Conservation (phyloP, 30 jellyfish, hydroid and myxozoan species). For the Aurelia sp. region DNA sequence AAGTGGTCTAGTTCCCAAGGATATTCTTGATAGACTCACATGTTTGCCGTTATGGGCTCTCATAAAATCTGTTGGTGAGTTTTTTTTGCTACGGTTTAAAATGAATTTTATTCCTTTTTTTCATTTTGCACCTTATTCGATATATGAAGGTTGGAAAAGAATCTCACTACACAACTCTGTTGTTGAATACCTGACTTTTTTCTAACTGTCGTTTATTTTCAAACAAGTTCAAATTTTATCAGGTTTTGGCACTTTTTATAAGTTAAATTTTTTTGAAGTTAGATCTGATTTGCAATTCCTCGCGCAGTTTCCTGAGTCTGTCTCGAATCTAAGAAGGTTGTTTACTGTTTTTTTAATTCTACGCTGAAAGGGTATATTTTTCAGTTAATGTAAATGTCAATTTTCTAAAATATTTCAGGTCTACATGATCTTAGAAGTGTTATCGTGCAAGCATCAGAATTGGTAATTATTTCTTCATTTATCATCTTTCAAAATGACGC, state of each 20-base stretch:
- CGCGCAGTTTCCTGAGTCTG: not conserved
- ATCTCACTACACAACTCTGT: too few species aligned
- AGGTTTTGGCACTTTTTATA: too few species aligned
- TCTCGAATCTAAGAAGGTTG: not conserved
- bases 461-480: slow-evolving; percentile 1
- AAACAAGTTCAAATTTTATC: too few species aligned
- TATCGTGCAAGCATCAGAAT: slow-evolving; percentile 49
- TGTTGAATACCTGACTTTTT: too few species aligned
- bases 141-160: too few species aligned
- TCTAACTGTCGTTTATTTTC: too few species aligned
- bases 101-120: not conserved
- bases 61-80: slow-evolving; percentile 74
- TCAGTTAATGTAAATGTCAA: not conserved
- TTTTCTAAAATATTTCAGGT: slow-evolving; percentile 31
- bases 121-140: too few species aligned
- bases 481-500: not conserved
- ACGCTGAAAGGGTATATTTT: too few species aligned
- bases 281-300: not conserved
- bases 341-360: too few species aligned
- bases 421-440: slow-evolving; percentile 46
- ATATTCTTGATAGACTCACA: slow-evolving; percentile 50
- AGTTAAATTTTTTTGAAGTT: too few species aligned
- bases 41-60: slow-evolving; percentile 85
- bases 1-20: slow-evolving; percentile 59
- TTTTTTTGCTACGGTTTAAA: not conserved